Evolutionary conservation across 2,888 invertebrate genomes (phyloP), one percentile per base, ranked within the genome.

Genomic region (Ditylenchus weischeri): DNA sequence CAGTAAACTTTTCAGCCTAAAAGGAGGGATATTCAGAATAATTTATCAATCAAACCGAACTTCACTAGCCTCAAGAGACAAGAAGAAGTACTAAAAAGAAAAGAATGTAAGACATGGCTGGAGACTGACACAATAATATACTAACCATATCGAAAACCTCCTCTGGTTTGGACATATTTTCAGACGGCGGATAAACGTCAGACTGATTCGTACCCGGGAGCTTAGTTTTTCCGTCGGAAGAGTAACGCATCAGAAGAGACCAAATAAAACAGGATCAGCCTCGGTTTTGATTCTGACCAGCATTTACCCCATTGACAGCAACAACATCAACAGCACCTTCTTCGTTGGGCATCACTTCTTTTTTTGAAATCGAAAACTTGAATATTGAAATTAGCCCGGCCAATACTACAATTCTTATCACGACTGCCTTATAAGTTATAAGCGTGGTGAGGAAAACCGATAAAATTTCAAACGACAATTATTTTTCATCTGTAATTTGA

Each of bases 61-160:
- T 18, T 50, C 6, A 61, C 64, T 51, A 18, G 43, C 69, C 19
- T 48, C 38, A 64, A 85, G 85, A n/a, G 84, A 83, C 8, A 86
- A 65, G 70, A 85, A 86, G 7, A 85, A 77, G 76, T 85, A 85
- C 76, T 43, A 43, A 6, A n/a, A 15, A 43, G 43, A 43, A 43
- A 43, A 43, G 8, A 43, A 43, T 43, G 29, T 29, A 5, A 13
- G 11, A 65, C 65, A 47, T n/a, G 49, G 71, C 23, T 64, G 85
- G 84, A 19, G 84, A 83, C 8, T 86, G 65, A 70, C 85, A 86
- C 7, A 85, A 77, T 76, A 43, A 43, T 6, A 4, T 29, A 29
- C 29, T 29, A 29, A 85, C 85, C 76, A 86, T 72, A 71, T 86
- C 86, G 83, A 84, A 85, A 11, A 78, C 69, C 43, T 83, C 80